Conservation (phyloP, 92 coral and sea anemone species). For the Blastomussa wellsi region DNA sequence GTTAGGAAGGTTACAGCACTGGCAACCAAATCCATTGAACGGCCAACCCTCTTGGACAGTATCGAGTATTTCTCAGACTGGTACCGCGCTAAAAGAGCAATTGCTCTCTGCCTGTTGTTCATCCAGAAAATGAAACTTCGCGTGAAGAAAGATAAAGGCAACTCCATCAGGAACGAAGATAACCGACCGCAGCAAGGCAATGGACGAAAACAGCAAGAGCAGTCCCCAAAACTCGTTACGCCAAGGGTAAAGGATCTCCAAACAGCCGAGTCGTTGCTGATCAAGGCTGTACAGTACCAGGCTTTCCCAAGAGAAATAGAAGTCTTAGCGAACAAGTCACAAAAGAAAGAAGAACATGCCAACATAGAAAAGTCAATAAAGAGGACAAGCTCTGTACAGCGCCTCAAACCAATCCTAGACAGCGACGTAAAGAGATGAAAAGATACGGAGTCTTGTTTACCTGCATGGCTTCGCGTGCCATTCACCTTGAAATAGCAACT, state of each 20-base stretch:
- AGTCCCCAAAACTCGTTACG: not conserved
- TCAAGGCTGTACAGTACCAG: constrained; percentile 13
- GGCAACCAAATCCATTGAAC: not conserved
- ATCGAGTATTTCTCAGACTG: constrained; percentile 46
- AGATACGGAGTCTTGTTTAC: too few species aligned
- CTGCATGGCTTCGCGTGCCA: too few species aligned
- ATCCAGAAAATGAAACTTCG: not conserved
- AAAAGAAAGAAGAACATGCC: not conserved
- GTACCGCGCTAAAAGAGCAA: constrained; percentile 19
- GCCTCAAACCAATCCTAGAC: constrained; percentile 27
- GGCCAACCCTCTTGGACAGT: not conserved
- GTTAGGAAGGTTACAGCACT: constrained; percentile 2
- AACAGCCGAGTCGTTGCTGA: too few species aligned
- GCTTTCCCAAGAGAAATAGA: constrained; percentile 6
- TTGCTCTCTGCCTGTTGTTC: not conserved
- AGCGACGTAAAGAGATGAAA: too few species aligned
- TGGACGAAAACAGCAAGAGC: not conserved
- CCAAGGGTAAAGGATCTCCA: too few species aligned
- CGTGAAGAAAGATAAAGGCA: not conserved
- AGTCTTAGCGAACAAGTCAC: not conserved
- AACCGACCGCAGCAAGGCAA: not conserved
- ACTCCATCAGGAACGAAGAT: not conserved
- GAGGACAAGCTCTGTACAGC: constrained; percentile 19
- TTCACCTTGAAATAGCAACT: too few species aligned
- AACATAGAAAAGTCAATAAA: not conserved